Percentiles rank a stretch among this genome's conserved stretches.
Conservation (phyloP, 2,113 vertebrate species). For the Melanerpes aurifrons region DNA sequence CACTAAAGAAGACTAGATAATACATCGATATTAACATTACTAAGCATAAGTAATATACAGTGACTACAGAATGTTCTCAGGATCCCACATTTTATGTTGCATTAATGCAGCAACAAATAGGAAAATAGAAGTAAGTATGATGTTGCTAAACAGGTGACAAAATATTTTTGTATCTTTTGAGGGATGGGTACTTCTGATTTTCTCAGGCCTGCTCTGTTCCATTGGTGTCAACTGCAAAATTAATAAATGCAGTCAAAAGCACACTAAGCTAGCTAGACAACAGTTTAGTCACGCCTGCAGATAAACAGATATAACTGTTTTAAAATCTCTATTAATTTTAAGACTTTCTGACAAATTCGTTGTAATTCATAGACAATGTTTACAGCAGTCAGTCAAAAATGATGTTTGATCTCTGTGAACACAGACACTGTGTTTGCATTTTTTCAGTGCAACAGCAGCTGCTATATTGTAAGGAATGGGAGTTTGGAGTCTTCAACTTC, state of each 20-base stretch:
- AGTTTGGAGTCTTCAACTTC: not conserved
- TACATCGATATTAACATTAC: constrained; percentile 8
- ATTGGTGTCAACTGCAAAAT: not conserved
- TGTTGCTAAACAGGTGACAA: not conserved
- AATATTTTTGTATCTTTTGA: constrained; percentile 8
- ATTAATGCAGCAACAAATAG: not conserved
- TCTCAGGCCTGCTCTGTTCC: not conserved
- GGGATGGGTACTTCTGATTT: not conserved
- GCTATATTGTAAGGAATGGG: not conserved
- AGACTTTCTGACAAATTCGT: not conserved
- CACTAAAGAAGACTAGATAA: constrained; percentile 18
- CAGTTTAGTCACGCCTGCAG: not conserved
- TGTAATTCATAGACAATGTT: not conserved
- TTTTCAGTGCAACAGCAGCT: not conserved
- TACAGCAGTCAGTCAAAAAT: not conserved
- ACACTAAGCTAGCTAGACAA: not conserved
- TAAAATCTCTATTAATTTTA: not conserved
- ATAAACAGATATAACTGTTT: not conserved
- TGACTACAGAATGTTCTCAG: not conserved
- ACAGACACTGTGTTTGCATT: not conserved
- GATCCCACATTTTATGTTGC: not conserved
- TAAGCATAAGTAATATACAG: not conserved
- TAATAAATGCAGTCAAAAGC: not conserved
- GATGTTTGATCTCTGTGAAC: rapidly evolving
- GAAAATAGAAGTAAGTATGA: not conserved